Conservation (phyloP, 2,113 vertebrate genomes). For the Trematomus loennbergii region DNA sequence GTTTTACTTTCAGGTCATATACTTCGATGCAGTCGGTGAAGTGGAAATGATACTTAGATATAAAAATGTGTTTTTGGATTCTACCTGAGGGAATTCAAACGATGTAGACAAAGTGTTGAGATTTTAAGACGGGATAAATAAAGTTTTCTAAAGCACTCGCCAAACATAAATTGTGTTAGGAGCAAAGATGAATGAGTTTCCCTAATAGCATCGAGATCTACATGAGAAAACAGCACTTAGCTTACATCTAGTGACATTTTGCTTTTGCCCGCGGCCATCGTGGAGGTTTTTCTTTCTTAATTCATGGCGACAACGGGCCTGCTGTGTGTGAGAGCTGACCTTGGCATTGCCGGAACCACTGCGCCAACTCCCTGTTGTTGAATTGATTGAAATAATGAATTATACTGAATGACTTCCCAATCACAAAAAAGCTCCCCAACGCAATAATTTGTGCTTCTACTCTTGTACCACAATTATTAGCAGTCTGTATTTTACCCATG, state of each 20-base stretch:
- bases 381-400: slow-evolving; percentile 63
- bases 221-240: slow-evolving; percentile 31
- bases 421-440: slow-evolving; percentile 25
- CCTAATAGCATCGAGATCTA: neutral
- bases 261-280: neutral
- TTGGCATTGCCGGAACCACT: slow-evolving; percentile 39
- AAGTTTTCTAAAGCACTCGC: slow-evolving; percentile 18
- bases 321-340: slow-evolving; percentile 2
- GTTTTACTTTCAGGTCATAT: slow-evolving; percentile 19
- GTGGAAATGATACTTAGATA: slow-evolving; percentile 32
- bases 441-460: too few relatives aligned
- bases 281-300: slow-evolving; percentile 1
- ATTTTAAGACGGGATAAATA: neutral
- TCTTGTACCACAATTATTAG: slow-evolving; percentile 65
- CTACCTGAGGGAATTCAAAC: neutral
- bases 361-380: slow-evolving; percentile 31
- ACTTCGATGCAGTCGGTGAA: slow-evolving; percentile 16
- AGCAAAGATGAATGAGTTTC: slow-evolving; percentile 7
- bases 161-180: neutral
- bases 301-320: slow-evolving; percentile 15
- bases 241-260: slow-evolving; percentile 25
- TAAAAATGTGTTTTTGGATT: neutral
- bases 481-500: slow-evolving; percentile 60
- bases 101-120: neutral
- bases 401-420: slow-evolving; percentile 31